A percentile compares a stretch with the other conserved stretches of the same genome.
Evolutionary conservation across 2,888 invertebrate species (phyloP).

Genomic region (Troglohyphantes excavatus): DNA sequence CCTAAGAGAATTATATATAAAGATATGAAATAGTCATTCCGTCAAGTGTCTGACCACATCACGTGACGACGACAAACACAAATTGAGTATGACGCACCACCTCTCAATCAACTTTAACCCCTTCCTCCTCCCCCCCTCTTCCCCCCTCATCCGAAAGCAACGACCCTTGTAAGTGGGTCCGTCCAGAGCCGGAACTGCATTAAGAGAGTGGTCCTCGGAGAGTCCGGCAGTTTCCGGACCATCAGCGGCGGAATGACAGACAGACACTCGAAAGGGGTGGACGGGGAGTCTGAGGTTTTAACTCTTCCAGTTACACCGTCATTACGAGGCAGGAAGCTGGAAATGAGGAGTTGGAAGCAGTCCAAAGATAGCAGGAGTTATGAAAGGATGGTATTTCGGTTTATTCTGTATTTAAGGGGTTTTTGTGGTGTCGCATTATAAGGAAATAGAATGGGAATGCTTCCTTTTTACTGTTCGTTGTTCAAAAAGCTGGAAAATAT

Average conservation of each 20-base stretch:
- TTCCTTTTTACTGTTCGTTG: too few species aligned
- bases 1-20: too few species aligned
- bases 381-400: not conserved
- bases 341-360: not conserved
- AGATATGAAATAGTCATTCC: too few species aligned
- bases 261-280: not conserved
- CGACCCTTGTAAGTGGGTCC: conserved; percentile 43
- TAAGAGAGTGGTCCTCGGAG: conserved; percentile 24
- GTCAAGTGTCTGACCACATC: too few species aligned
- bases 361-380: not conserved
- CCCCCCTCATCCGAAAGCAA: conserved; percentile 15
- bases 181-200: conserved; percentile 62
- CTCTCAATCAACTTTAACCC: not conserved
- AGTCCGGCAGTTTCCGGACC: conserved; percentile 20
- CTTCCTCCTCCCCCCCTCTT: not conserved
- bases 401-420: too few species aligned
- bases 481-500: too few species aligned
- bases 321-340: conserved; percentile 32
- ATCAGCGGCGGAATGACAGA: conserved; percentile 10
- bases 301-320: conserved; percentile 55
- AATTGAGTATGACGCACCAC: too few species aligned
- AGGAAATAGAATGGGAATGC: too few species aligned
- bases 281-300: conserved; percentile 1
- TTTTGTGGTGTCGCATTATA: too few species aligned
- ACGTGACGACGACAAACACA: too few species aligned